Conservation (phyloP, 2,888 invertebrate genomes). For the Venusia cambrica region DNA sequence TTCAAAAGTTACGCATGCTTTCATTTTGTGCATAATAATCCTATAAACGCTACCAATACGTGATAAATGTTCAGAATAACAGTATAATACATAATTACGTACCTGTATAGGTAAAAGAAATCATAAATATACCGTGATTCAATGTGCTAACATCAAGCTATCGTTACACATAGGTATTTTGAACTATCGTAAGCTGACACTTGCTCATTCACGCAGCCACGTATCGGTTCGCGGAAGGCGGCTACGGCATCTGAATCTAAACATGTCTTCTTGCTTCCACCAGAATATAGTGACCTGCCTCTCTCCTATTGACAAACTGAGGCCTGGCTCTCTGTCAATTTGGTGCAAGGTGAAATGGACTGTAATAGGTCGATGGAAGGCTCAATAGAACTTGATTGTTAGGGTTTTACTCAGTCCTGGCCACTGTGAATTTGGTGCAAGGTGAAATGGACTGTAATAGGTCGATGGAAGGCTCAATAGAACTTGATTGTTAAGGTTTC, state of each 20-base stretch:
- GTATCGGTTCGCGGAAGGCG: constrained; percentile 67
- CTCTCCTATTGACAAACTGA: constrained; percentile 7
- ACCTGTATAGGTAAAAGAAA: too few species aligned
- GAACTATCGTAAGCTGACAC: constrained; percentile 30
- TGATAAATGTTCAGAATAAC: too few species aligned
- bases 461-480: neutral
- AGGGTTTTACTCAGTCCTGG: neutral
- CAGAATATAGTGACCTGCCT: constrained; percentile 33
- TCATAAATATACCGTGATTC: too few species aligned
- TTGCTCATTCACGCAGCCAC: constrained; percentile 47
- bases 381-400: too few species aligned
- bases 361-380: neutral
- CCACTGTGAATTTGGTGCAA: neutral
- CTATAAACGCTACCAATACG: too few species aligned
- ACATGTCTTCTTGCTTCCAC: constrained; percentile 61
- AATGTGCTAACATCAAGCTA: too few species aligned
- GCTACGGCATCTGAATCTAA: constrained; percentile 69
- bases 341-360: neutral
- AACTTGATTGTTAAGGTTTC: too few species aligned
- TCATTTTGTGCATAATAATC: too few species aligned
- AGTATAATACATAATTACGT: too few species aligned
- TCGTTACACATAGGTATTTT: constrained; percentile 44
- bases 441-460: neutral
- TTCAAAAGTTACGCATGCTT: too few species aligned
- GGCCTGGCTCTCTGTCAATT: neutral